A percentile compares a stretch with the other conserved stretches of the same genome.
phyloP scores from a whole-genome alignment of 1,140 invertebrate species.

The Oedothorax gibbosus region DNA sequence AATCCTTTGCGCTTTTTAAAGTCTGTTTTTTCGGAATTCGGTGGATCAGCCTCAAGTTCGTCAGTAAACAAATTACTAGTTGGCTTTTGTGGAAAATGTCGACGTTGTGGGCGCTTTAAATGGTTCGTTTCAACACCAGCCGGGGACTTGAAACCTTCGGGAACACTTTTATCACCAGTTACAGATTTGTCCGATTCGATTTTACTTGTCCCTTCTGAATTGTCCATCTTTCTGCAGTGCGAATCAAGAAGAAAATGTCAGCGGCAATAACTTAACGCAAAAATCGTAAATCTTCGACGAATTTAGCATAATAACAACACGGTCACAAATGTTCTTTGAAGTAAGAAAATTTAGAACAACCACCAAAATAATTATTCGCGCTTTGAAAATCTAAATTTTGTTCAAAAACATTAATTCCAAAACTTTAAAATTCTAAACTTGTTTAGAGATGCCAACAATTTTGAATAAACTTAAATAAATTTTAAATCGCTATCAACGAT shows the following conservation, averaged over 20 bases:
- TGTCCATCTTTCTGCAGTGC: no score
- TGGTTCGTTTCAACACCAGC: conserved; percentile 39
- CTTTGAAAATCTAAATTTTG: no score
- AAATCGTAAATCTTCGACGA: no score
- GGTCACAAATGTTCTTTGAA: no score
- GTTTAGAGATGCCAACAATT: neutral
- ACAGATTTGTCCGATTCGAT: no score
- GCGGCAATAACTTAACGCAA: no score
- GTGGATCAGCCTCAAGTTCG: neutral
- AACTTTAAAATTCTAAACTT: neutral
- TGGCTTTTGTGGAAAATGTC: conserved; percentile 41
- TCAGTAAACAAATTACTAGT: conserved; percentile 24
- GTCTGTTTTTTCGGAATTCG: neutral
- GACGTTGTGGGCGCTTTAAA: conserved; percentile 7
- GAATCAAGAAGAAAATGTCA: no score
- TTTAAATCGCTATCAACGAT: no score
- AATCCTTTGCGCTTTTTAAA: conserved; percentile 39
- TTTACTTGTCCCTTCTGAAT: no score
- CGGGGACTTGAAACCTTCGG: conserved; percentile 4
- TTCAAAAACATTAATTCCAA: no score
- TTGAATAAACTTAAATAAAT: no score
- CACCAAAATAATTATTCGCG: neutral
- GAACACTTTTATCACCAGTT: neutral
- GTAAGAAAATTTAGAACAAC: neutral
- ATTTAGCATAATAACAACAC: no score